phyloP scores from a whole-genome alignment of 2,797 vertebrate species.

The Pteronotus mesoamericanus region DNA sequence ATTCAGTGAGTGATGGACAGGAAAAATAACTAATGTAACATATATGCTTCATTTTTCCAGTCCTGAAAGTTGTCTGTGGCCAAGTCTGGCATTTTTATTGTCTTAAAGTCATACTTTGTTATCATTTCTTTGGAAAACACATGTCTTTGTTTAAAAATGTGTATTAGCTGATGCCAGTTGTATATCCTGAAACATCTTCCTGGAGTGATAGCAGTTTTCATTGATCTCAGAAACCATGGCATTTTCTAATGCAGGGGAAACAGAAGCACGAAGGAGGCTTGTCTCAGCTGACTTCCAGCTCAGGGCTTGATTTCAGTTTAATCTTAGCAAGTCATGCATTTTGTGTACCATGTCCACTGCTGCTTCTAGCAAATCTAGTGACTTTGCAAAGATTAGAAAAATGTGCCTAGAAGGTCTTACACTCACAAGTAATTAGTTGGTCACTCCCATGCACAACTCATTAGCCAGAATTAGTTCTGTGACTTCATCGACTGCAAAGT shows the following conservation, averaged over 20 bases:
- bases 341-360: background rate
- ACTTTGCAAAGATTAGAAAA: background rate
- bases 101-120: conserved; percentile 13
- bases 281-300: background rate
- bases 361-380: too few species aligned
- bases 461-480: background rate
- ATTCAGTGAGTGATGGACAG: background rate
- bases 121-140: conserved; percentile 42
- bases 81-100: conserved; percentile 5
- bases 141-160: conserved; percentile 38
- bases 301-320: background rate
- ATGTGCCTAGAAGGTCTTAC: background rate
- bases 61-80: background rate
- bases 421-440: background rate
- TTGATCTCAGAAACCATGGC: background rate
- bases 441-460: background rate
- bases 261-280: background rate
- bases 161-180: background rate
- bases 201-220: background rate
- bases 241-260: background rate
- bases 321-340: background rate
- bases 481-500: background rate
- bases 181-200: background rate
- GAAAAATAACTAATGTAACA: background rate
- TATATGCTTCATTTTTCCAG: background rate